Conservation (phyloP, 1,140 invertebrate genomes). For the Stegodyphus dumicola region DNA sequence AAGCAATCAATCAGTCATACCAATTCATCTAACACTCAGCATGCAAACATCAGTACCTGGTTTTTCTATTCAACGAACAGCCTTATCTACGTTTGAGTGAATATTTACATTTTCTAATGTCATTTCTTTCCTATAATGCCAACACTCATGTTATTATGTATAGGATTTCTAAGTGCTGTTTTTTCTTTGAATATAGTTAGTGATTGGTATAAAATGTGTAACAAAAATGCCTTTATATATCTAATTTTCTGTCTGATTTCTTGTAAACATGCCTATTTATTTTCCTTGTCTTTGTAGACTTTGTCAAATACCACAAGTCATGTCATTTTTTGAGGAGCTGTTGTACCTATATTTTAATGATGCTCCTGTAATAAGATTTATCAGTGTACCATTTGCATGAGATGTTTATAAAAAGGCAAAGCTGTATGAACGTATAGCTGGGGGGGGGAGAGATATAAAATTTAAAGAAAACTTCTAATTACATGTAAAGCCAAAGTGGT, state of each 20-base stretch:
- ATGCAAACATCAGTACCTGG: conserved; percentile 51
- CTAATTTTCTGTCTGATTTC: neutral
- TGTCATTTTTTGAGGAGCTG: conserved; percentile 33
- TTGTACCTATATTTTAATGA: conserved; percentile 35
- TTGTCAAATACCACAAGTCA: conserved; percentile 5
- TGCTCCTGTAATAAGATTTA: neutral
- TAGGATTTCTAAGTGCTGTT: conserved; percentile 36
- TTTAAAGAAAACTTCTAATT: too few relatives aligned
- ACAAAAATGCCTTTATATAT: conserved; percentile 3
- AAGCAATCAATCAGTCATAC: conserved; percentile 29
- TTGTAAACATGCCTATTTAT: conserved; percentile 21
- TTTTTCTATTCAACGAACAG: conserved; percentile 54
- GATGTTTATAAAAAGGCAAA: neutral
- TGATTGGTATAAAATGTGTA: neutral
- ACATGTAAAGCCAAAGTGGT: too few relatives aligned
- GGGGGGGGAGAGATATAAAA: neutral
- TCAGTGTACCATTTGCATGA: conserved; percentile 50
- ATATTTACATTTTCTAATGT: conserved; percentile 38
- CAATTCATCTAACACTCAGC: conserved; percentile 6
- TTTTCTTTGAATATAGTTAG: conserved; percentile 16
- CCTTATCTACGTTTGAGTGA: conserved; percentile 31
- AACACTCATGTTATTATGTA: conserved; percentile 26
- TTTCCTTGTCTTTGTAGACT: neutral
- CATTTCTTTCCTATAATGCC: conserved; percentile 39
- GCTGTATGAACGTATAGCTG: neutral